phyloP scores from a whole-genome alignment of 2,888 invertebrate species.

The Temnothorax ravouxi region DNA sequence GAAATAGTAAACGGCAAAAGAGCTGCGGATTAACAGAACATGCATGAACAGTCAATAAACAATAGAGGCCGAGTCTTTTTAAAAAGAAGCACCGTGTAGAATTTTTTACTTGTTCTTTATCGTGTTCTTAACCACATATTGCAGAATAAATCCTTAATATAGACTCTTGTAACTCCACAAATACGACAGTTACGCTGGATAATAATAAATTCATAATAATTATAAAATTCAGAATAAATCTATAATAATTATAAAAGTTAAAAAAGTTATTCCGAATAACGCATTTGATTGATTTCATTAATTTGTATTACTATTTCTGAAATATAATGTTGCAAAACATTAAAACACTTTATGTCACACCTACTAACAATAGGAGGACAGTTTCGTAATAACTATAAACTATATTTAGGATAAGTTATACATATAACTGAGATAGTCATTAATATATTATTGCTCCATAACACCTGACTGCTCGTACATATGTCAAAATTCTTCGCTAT shows the following conservation, averaged over 20 bases:
- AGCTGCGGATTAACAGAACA: constrained; percentile 49
- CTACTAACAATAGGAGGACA: neutral
- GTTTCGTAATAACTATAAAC: neutral
- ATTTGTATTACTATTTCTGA: neutral
- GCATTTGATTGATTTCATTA: neutral
- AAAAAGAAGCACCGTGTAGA: constrained; percentile 9
- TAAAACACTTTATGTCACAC: neutral
- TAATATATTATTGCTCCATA: constrained; percentile 26
- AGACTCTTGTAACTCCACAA: neutral
- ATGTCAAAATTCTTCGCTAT: neutral
- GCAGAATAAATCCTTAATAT: constrained; percentile 2
- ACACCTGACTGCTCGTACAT: neutral
- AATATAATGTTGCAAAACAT: neutral
- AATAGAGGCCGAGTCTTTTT: constrained; percentile 21
- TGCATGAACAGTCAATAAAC: constrained; percentile 44
- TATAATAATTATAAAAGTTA: neutral
- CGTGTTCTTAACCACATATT: neutral
- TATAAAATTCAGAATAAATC: neutral
- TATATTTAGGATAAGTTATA: neutral
- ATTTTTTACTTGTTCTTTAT: constrained; percentile 30
- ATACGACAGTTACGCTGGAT: neutral
- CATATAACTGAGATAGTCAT: neutral
- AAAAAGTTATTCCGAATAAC: neutral
- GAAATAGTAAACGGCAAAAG: constrained; percentile 42
- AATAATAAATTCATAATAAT: neutral